Evolutionary conservation across 1,140 invertebrate genomes (phyloP), one percentile per base, ranked within the genome.

Genomic region (Zaprionus gabonicus): DNA sequence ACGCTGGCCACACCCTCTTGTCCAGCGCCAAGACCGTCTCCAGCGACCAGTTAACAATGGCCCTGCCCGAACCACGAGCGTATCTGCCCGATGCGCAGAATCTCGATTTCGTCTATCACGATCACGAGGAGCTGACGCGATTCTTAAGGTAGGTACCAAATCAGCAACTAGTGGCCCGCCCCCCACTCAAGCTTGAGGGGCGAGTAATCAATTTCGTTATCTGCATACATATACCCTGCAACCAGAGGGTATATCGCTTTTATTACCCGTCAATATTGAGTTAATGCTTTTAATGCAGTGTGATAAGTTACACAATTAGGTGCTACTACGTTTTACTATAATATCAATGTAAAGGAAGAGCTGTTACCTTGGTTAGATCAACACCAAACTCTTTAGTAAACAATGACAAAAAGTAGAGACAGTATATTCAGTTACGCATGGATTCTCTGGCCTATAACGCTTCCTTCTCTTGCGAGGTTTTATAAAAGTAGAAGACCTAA

Each of bases 51-150:
- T 25, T 77, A 57, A 20, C 67, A 10, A 10, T 64, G 67, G 53
- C 67, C 3, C 25, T 93, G 64, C 88, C 91, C 1, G 91, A 93
- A 63, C 92, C 92, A 7, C 68, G 92, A 23, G 91, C 92, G 34
- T 93, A 93, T 64, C 72, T 90, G 59, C 92, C 92, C 10, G 92
- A 92, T 71, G 80, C 92, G 25, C 92, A 93, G 72, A 81, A 86
- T 57, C 83, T 97, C 71, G 96, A 96, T 63, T 98, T 97, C 93
- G 95, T 95, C 17, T 99, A 99, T 93, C 98, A 99, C 92, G 96
- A 98, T 93, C 97, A 98, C 90, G 96, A 97, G 6, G 95, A 96
- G 78, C 95, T 99, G 94, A 98, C 97, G 5, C 94, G 95, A 68
- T 97, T 97, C 92, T 93, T 99, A 27, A 94, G 96, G 67, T 93